phyloP scores from a whole-genome alignment of 2,797 vertebrate species.

The Poeciliopsis infans region DNA sequence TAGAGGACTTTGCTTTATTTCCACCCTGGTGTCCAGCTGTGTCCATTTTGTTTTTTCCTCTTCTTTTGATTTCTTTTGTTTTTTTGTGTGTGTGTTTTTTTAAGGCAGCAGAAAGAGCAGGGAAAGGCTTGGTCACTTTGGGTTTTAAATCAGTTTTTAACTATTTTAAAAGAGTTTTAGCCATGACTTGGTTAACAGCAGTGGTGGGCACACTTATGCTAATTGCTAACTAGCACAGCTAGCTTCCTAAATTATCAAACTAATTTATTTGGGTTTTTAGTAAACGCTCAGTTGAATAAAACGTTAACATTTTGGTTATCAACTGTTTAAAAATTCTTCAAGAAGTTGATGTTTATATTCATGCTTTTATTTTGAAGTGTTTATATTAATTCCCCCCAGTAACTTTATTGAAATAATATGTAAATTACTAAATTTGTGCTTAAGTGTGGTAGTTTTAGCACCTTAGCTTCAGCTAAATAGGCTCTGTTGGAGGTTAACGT shows the following conservation, averaged over 20 bases:
- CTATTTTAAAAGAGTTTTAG: background rate
- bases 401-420: background rate
- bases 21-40: constrained; percentile 74
- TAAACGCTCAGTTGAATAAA: background rate
- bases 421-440: background rate
- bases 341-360: background rate
- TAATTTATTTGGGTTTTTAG: background rate
- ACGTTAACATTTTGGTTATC: background rate
- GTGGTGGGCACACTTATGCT: background rate
- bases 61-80: background rate
- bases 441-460: background rate
- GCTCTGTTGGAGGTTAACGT: too few relatives aligned
- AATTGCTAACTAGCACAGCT: background rate
- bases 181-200: background rate
- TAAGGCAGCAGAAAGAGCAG: background rate
- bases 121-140: too few relatives aligned
- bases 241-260: background rate
- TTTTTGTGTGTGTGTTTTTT: too few relatives aligned
- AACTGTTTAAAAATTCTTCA: background rate
- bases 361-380: background rate
- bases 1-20: constrained; percentile 86
- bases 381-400: background rate
- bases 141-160: background rate
- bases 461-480: background rate
- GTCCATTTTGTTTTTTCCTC: constrained; percentile 46